A percentile compares a stretch with the other conserved stretches of the same genome.
Evolutionary conservation across 1,140 invertebrate genomes (phyloP).

Genomic region (Oreohelix idahoensis): DNA sequence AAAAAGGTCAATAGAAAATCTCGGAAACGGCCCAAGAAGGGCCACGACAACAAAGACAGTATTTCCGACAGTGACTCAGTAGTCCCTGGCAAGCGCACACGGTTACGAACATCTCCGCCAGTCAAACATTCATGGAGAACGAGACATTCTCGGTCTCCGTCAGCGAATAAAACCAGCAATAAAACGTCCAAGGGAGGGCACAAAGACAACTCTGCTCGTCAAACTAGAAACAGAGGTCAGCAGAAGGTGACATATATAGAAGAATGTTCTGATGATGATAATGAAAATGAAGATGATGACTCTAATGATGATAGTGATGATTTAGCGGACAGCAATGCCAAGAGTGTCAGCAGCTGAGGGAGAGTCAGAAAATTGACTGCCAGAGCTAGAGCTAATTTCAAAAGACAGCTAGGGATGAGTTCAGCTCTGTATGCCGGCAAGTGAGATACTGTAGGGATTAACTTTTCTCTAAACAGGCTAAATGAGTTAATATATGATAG

Average conservation of each 20-base stretch:
- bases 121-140: background rate
- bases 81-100: background rate
- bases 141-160: background rate
- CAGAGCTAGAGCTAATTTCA: slow-evolving; percentile 78
- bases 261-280: slow-evolving; percentile 54
- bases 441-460: background rate
- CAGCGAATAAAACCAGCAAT: background rate
- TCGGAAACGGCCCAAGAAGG: background rate
- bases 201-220: slow-evolving; percentile 22
- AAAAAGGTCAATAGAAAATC: background rate
- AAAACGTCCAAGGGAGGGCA: background rate
- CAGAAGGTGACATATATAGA: slow-evolving; percentile 70
- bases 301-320: slow-evolving; percentile 36
- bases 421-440: background rate
- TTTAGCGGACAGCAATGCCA: slow-evolving; percentile 4
- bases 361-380: slow-evolving; percentile 86
- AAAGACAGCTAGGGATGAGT: slow-evolving; percentile 38
- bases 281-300: slow-evolving; percentile 30
- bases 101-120: slow-evolving; percentile 2
- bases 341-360: slow-evolving; percentile 84
- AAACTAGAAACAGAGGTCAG: slow-evolving; percentile 69
- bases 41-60: background rate
- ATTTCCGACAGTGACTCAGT: slow-evolving; percentile 8
- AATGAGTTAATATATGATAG: no score
- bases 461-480: background rate